These are phyloP conservation scores for Brachypteracias leptosomus DNA, from an alignment of 2,113 vertebrate genomes.

Conservation along the genomic window DNA sequence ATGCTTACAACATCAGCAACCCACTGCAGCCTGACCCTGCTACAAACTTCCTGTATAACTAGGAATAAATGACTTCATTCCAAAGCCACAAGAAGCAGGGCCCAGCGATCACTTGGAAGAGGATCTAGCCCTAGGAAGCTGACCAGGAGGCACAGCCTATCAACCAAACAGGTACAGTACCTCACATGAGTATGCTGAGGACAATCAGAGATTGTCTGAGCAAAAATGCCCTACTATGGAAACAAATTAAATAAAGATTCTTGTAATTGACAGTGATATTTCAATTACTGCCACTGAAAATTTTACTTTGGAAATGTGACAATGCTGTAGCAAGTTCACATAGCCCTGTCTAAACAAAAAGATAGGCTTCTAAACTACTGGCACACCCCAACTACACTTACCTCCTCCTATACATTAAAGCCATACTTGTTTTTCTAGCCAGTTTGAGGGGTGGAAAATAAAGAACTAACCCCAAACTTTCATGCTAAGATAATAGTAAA, in stretches of 20 bases:
- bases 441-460: not conserved
- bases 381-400: too few relatives aligned
- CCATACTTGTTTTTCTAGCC: not conserved
- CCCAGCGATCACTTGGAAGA: not conserved
- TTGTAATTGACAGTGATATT: not conserved
- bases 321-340: not conserved
- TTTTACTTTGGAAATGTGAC: not conserved
- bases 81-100: not conserved
- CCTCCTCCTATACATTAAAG: not conserved
- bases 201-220: not conserved
- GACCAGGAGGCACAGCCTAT: not conserved
- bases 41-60: not conserved
- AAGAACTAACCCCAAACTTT: not conserved
- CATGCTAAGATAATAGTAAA: not conserved
- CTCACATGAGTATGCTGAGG: accelerated
- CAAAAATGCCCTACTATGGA: not conserved
- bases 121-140: not conserved
- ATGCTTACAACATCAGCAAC: not conserved
- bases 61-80: not conserved
- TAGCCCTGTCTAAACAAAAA: not conserved
- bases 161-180: not conserved
- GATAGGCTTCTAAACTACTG: too few relatives aligned
- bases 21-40: not conserved
- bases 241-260: not conserved
- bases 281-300: not conserved